These are phyloP conservation scores for Aramus guarauna DNA, from an alignment of 2,113 vertebrate species.

Conservation along the genomic window DNA sequence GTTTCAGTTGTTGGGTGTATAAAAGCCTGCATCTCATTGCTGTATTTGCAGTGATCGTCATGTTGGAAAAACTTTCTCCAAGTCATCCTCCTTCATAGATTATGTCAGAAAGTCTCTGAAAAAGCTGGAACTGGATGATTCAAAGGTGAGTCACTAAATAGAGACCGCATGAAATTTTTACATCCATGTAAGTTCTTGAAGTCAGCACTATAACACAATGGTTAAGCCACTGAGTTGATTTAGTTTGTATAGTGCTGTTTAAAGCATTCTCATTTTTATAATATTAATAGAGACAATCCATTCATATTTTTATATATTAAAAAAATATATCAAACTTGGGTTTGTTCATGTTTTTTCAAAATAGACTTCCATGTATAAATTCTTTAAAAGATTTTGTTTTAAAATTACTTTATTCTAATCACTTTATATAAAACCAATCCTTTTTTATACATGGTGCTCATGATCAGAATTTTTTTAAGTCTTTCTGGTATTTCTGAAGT, in stretches of 20 bases:
- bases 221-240: not conserved
- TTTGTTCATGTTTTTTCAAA: not conserved
- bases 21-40: not conserved
- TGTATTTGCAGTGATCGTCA: constrained; percentile 82
- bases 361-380: not conserved
- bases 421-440: not conserved
- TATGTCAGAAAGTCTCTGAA: constrained; percentile 86
- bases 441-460: not conserved
- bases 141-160: constrained; percentile 73
- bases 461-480: not conserved
- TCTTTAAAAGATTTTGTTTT: not conserved
- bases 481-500: not conserved
- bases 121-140: constrained; percentile 88
- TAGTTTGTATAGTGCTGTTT: not conserved
- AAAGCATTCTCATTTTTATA: not conserved
- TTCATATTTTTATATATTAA: not conserved
- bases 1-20: not conserved
- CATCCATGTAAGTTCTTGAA: not conserved
- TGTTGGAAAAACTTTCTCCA: constrained; percentile 92
- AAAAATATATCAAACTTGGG: not conserved
- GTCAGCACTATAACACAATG: not conserved
- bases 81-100: constrained; percentile 87
- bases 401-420: not conserved
- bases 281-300: not conserved
- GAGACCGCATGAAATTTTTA: not conserved